Percentiles rank a stretch among this genome's conserved stretches.
phyloP scores from a whole-genome alignment of 2,888 invertebrate species.

The Malthinus flaveolus region DNA sequence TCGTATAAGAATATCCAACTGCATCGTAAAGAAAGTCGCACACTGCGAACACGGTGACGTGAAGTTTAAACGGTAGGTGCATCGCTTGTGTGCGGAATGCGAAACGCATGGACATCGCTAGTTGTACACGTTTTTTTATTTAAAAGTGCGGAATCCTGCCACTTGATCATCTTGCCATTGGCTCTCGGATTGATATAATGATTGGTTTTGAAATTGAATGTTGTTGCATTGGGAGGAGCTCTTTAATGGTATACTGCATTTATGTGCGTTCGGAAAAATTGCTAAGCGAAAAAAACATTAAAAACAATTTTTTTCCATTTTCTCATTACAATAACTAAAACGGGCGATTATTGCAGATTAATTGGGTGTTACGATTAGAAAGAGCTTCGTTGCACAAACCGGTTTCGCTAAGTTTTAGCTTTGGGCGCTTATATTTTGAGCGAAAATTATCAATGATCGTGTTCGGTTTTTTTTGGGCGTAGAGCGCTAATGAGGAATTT shows the following conservation, averaged over 20 bases:
- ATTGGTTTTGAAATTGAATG: conserved; percentile 31
- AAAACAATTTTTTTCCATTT: not conserved
- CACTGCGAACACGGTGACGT: conserved; percentile 21
- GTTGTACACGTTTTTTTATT: conserved; percentile 28
- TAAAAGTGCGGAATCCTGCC: conserved; percentile 33
- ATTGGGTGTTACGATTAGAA: conserved; percentile 4
- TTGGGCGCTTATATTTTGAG: conserved; percentile 19
- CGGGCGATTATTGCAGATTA: not conserved
- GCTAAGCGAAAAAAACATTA: not conserved
- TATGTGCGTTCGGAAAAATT: not conserved
- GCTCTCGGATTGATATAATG: conserved; percentile 33
- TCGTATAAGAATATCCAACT: conserved; percentile 7
- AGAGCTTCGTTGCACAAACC: conserved; percentile 22
- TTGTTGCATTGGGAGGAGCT: conserved; percentile 27
- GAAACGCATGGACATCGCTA: conserved; percentile 35
- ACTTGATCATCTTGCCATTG: conserved; percentile 35
- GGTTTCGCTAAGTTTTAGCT: conserved; percentile 31
- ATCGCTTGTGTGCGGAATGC: conserved; percentile 31
- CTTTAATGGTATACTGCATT: conserved; percentile 16
- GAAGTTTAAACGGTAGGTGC: conserved; percentile 24
- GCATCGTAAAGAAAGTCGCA: conserved; percentile 17
- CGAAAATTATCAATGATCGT: conserved; percentile 32
- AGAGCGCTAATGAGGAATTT: conserved; percentile 29
- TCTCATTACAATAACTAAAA: not conserved
- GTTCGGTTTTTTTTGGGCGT: conserved; percentile 27